Evolutionary conservation across 1,140 invertebrate genomes (phyloP).

Genomic region (Propsilocerus akamusi): DNA sequence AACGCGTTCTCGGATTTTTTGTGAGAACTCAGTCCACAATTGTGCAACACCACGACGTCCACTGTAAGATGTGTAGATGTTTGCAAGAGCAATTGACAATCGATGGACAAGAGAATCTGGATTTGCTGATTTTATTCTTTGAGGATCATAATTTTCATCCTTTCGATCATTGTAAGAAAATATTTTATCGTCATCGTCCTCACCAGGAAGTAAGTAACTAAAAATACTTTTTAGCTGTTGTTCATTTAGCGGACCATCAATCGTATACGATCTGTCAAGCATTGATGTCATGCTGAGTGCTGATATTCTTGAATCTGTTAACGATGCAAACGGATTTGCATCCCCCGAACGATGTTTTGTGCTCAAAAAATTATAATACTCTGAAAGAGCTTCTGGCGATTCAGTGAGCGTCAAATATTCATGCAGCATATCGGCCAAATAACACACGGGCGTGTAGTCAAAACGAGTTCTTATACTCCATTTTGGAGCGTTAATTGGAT

Average conservation of each 20-base stretch:
- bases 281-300: slow-evolving; percentile 24
- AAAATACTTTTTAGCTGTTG: slow-evolving; percentile 58
- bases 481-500: slow-evolving; percentile 63
- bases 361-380: slow-evolving; percentile 25
- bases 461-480: slow-evolving; percentile 50
- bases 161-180: slow-evolving; percentile 23
- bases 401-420: slow-evolving; percentile 33
- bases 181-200: slow-evolving; percentile 38
- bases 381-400: slow-evolving; percentile 34
- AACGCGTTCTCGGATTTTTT: slow-evolving; percentile 80
- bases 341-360: slow-evolving; percentile 10
- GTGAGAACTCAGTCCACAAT: slow-evolving; percentile 79
- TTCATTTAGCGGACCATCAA: slow-evolving; percentile 53
- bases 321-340: slow-evolving; percentile 27
- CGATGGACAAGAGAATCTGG: slow-evolving; percentile 64
- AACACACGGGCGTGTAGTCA: slow-evolving; percentile 36
- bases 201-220: slow-evolving; percentile 80
- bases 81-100: slow-evolving; percentile 58
- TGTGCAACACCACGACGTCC: slow-evolving; percentile 64
- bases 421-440: slow-evolving; percentile 41
- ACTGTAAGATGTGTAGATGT: slow-evolving; percentile 61
- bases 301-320: slow-evolving; percentile 36
- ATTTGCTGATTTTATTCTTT: slow-evolving; percentile 19
- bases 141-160: slow-evolving; percentile 18
- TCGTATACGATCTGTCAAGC: slow-evolving; percentile 25